Percentiles rank a stretch among this genome's conserved stretches.
Evolutionary conservation across 2,888 invertebrate species (phyloP).

Genomic region (Yponomeuta cagnagella): DNA sequence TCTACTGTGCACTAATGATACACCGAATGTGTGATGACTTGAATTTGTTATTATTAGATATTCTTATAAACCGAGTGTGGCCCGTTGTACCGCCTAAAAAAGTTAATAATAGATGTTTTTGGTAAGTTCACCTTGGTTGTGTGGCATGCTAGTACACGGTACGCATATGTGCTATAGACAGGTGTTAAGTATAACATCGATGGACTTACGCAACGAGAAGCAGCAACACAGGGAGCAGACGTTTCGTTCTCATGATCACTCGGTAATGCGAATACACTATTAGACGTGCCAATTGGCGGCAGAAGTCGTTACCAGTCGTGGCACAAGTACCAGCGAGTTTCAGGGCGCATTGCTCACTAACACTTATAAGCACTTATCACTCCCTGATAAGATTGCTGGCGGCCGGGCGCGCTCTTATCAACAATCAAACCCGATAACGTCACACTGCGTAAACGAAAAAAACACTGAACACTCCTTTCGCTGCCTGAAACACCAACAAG

Average conservation of each 20-base stretch:
- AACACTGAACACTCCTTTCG: slow-evolving; percentile 29
- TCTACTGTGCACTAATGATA: too few relatives aligned
- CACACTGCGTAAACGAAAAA: slow-evolving; percentile 50
- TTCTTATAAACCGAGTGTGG: too few relatives aligned
- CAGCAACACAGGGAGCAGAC: slow-evolving; percentile 44
- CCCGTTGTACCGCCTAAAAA: neutral
- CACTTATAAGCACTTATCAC: slow-evolving; percentile 72
- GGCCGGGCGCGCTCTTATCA: slow-evolving; percentile 64
- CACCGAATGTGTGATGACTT: too few relatives aligned
- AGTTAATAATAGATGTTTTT: slow-evolving; percentile 3
- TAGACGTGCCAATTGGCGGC: slow-evolving; percentile 42
- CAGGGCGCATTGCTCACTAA: slow-evolving; percentile 68
- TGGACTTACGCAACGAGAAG: slow-evolving; percentile 55
- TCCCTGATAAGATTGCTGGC: slow-evolving; percentile 69
- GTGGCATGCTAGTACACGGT: neutral
- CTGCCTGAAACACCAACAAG: neutral
- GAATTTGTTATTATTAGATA: too few relatives aligned
- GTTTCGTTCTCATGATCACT: slow-evolving; percentile 53
- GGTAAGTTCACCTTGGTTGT: neutral
- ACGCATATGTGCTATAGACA: neutral
- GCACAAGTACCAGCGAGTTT: slow-evolving; percentile 54
- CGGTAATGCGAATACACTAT: slow-evolving; percentile 32
- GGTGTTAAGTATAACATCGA: neutral
- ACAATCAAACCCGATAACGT: slow-evolving; percentile 66
- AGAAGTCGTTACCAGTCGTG: slow-evolving; percentile 49